Evolutionary conservation across 2,797 vertebrate genomes (phyloP), one percentile per base, ranked within the genome.

Genomic region (Ciconia nigra): DNA sequence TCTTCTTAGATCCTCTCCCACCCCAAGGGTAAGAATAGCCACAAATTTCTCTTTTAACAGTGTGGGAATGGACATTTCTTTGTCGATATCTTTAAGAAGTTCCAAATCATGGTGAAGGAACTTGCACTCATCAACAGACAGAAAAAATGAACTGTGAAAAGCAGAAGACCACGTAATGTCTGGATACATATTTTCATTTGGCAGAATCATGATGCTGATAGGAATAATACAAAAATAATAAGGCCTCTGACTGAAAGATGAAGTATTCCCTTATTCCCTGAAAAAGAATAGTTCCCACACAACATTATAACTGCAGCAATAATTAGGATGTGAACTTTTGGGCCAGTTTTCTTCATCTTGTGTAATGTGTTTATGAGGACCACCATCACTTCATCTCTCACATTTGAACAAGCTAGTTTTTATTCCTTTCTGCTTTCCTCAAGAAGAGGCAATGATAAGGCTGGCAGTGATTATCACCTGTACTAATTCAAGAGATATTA

Each of bases 81-180:
- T 89, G 73, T 89, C 0, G 1, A 93, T 39, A 46, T 35, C 21
- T 26, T 74, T 80, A 69, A 81, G 74, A 91, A 97, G 37, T 69
- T 94, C 67, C 73, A 95, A 89, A 81, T 90, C 59, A 78, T 1
- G 15, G 46, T 77, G 65, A 91, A 90, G 83, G 44, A 94, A 87
- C 62, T 82, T 71, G 26, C 62, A 89, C n/a, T 83, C 57, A 66
- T 69, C 12, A 9, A 77, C 17, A 86, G 85, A 88, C 21, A 70
- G 57, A 67, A 84, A 82, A 76, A 86, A 94, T 52, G 39, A 83
- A 69, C 65, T 87, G 80, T 84, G 87, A 97, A 95, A 94, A 78
- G 70, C 76, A 94, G 54, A 94, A 49, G 58, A 87, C 13, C 54
- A 79, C 8, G 11, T 76, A 80, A 83, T 28, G 82, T 92, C 90